Evolutionary conservation across 2,113 vertebrate species (phyloP), one percentile per base, ranked within the genome.

Genomic region (Panthera leo): DNA sequence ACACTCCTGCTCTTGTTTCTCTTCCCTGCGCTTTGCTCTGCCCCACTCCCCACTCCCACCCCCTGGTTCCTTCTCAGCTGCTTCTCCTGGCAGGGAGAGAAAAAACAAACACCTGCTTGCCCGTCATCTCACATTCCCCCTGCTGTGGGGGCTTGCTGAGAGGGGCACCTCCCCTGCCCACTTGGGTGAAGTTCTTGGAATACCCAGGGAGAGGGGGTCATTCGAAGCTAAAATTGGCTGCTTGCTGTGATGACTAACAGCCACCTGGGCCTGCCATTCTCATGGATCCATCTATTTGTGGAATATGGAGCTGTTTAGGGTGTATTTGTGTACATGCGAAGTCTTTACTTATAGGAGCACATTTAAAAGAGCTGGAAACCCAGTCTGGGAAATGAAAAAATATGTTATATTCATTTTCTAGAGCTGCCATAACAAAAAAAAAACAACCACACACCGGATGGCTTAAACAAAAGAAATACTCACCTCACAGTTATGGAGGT

Each of bases 201-300:
- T 94, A 85, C 94, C 95, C 92, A 58, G 48, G 34, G 76, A 78
- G 90, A 73, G 34, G 91, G 93, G 92, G 80, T 92, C 42, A 1
- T 80, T 85, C 5, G 34, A 67, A 45, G 85, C 90, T 91, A 78
- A 97, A 92, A 58, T 48, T 94, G 97, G 97, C 95, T 48, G 45
- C 55, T 71, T 55, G 85, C 94, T 29, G 39, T 0, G 39, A 85
- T 98, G 97, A 97, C 96, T 97, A 89, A 98, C 70, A 48, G 97
- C 96, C 96, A 97, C 97, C 97, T 98, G 97, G 65, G 93, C 80
- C 89, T 97, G 95, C 95, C 87, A 34, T 88, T 82, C 90, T 61
- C 9, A 9, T 15, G 55, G 45, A 5, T 48, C 70, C 86, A 5
- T 93, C 97, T 97, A 94, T 97, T 97, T 96, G 94, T 34, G 82